Base-by-base conservation (phyloP, 1,140 invertebrate species). In the Leucophenga varia region DNA sequence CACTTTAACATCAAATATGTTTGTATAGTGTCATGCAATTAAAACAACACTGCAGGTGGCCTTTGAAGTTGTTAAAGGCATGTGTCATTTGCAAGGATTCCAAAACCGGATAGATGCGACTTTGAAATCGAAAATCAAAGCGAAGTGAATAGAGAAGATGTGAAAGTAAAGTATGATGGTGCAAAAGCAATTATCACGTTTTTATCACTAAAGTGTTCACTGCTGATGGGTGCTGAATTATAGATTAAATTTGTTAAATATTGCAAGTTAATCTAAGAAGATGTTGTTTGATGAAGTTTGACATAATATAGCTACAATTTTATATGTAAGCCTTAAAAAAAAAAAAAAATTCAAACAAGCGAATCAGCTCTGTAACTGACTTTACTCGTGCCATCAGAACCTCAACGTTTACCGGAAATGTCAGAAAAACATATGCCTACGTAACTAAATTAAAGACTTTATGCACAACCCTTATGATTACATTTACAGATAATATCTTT, bases 31-130 rank as follows among this genome's bases (percentile, higher is more conserved):
- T 31, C 25, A 41, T 59, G 69, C 67, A 73, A 73, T 73, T 73
- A 73, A 73, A 73, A 72, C 50, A 38, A 47, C 70, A 36, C 70
- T 55, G 57, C 69, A 72, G 70, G 70, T 73, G 69, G 55, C 43
- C 70, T 73, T 70, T 73, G 69, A 72, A 70, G 69, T 67, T 43
- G 31, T 38, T 60, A 61, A 58, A 68, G 39, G 22, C 12, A 57
- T 43, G 49, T 67, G 61, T 73, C 70, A 73, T 63, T 72, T 73
- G 63, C 70, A 70, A 58, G 70, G 65, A 55, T 72, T 72, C 69
- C 68, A 25, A 53, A 61, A 67, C 39, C 50, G 68, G 52, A 61
- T 58, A 47, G 35, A 30, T 39, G 28, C 13, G 30, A 5, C 32
- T 17, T 17, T 37, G 16, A 14, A 2, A 17, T 12, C 35, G 35